Percentiles rank a stretch among this genome's conserved stretches.
These are phyloP conservation scores for Syrphus vitripennis DNA, from an alignment of 2,888 invertebrate species.

Conservation along the genomic window DNA sequence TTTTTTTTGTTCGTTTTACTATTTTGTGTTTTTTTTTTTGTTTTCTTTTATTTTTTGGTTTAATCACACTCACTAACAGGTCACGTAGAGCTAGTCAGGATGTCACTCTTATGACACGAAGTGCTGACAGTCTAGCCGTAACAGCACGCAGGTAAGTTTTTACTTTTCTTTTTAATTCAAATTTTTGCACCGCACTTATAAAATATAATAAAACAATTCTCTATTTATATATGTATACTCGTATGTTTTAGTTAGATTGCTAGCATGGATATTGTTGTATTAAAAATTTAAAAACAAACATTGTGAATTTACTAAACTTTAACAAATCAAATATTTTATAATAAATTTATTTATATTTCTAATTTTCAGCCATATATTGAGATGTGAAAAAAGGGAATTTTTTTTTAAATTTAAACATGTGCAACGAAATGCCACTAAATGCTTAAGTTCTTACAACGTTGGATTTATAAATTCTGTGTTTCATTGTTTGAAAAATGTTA, in stretches of 20 bases:
- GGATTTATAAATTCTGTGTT: too few species aligned
- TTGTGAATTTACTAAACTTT: not conserved
- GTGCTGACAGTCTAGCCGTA: slow-evolving; percentile 85
- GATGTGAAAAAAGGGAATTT: not conserved
- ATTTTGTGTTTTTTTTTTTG: slow-evolving; percentile 77
- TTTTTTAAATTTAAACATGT: not conserved
- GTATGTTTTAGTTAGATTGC: not conserved
- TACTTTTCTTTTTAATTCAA: slow-evolving; percentile 63
- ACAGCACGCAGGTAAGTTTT: slow-evolving; percentile 83
- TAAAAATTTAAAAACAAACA: not conserved
- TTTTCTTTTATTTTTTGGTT: slow-evolving; percentile 75
- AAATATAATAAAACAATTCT: not conserved
- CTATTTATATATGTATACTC: not conserved
- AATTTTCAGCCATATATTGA: slow-evolving; percentile 5
- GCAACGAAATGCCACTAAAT: too few species aligned
- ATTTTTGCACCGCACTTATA: slow-evolving; percentile 45
- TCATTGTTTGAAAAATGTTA: too few species aligned
- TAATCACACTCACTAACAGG: slow-evolving; percentile 82
- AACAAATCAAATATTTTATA: not conserved
- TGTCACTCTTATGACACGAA: slow-evolving; percentile 85
- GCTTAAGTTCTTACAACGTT: too few species aligned
- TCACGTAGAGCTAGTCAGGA: slow-evolving; percentile 94
- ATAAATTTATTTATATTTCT: not conserved
- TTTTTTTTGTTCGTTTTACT: slow-evolving; percentile 77
- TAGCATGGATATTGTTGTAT: not conserved